Evolutionary conservation across 2,797 vertebrate species (phyloP).

Genomic region (Parauchenoglanis punctatus): DNA sequence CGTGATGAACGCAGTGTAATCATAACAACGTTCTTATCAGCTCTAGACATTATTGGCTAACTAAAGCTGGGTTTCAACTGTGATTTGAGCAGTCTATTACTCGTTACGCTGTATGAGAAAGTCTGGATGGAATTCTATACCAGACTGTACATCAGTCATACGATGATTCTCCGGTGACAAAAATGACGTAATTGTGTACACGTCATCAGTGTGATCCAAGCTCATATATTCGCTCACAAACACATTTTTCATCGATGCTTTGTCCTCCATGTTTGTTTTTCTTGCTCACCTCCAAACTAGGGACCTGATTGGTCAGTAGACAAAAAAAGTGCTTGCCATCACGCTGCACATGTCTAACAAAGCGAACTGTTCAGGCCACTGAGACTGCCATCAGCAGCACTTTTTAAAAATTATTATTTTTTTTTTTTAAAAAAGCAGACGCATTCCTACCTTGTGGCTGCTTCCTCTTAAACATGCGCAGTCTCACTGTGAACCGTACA

Average conservation of each 20-base stretch:
- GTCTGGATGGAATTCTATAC: background rate
- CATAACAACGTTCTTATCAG: background rate
- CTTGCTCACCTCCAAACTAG: background rate
- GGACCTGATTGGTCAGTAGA: background rate
- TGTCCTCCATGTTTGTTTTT: background rate
- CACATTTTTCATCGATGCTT: background rate
- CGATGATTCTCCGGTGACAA: background rate
- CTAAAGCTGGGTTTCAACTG: background rate
- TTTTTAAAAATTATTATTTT: background rate
- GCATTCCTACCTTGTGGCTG: background rate
- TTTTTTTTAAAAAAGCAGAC: background rate
- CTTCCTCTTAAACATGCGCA: background rate
- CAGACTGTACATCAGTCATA: background rate
- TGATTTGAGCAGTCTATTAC: background rate
- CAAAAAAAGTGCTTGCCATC: background rate
- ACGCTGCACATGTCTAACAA: background rate
- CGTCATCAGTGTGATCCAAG: too few species aligned
- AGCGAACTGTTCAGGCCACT: background rate
- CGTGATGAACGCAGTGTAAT: background rate
- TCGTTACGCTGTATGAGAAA: background rate
- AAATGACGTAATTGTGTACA: background rate
- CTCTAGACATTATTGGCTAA: background rate
- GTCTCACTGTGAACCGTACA: background rate
- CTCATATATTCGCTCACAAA: background rate
- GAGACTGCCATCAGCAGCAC: background rate